Evolutionary conservation across 2,797 vertebrate species (phyloP), one percentile per base, ranked within the genome.

Genomic region (Propithecus perrieri): DNA sequence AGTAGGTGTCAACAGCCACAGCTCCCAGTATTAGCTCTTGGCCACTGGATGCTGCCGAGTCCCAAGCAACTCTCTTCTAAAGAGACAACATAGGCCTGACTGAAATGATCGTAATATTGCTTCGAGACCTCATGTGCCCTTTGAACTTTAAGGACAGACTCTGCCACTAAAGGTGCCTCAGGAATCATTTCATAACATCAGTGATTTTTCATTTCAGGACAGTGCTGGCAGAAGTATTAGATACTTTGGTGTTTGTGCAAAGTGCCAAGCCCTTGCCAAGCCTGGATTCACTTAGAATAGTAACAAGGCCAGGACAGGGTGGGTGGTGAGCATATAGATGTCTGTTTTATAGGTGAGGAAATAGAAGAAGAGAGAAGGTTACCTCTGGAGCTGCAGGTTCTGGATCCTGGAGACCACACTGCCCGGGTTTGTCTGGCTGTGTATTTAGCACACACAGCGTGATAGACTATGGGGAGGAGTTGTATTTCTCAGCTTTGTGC

Each of bases 301-400:
- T 24, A 79, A 35, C 26, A 26, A 96, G 71, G 30, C 12, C 33
- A 78, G 43, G 41, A 15, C 38, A 46, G 48, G 61, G 50, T 72
- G 26, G 50, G 46, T 41, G 38, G 55, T 79, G 30, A 61, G 15
- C n/a, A 5, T 2, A 22, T 12, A 10, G 15, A 30, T 22, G 33
- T 57, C 53, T 89, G 11, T 74, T 41, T 63, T 53, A 59, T 30
- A 48, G 67, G 28, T 61, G 65, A 97, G 43, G 83, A 75, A 89
- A 65, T 5, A 72, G 67, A 84, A 88, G 35, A 41, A 88, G 59
- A 71, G 28, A 63, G 67, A 41, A 57, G 35, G 18, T 85, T 57
- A 92, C 10, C 17, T 7, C 17, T 7, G 35, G 71, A 78, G 14
- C 46, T 89, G 30, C 41, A 69, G 46, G 78, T 65, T 61, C 75